A percentile compares a stretch with the other conserved stretches of the same genome.
These are phyloP conservation scores for Ethmia dodecea DNA, from an alignment of 2,888 invertebrate species.

Conservation along the genomic window DNA sequence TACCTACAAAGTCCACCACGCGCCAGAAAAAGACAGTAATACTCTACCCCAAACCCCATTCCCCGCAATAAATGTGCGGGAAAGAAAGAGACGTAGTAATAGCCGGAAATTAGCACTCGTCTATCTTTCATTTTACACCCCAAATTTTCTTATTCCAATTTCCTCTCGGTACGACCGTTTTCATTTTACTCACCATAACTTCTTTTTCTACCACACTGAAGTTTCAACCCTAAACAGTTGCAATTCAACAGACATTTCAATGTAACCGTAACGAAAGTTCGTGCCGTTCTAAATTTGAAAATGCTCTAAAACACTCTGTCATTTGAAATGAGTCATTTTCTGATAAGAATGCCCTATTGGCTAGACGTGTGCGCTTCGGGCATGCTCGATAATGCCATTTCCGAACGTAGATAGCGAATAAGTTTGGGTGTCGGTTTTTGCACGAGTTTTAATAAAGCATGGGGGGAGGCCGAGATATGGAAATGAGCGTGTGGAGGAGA, in stretches of 20 bases:
- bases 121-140: conserved; percentile 88
- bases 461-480: conserved; percentile 72
- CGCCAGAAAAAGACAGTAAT: conserved; percentile 64
- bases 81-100: conserved; percentile 76
- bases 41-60: conserved; percentile 49
- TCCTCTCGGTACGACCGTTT: conserved; percentile 69
- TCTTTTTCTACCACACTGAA: conserved; percentile 15
- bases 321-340: conserved; percentile 86
- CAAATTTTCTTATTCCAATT: conserved; percentile 88
- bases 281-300: conserved; percentile 42
- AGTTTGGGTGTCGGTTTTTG: conserved; percentile 70
- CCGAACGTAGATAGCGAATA: conserved; percentile 71
- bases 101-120: conserved; percentile 85
- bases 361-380: conserved; percentile 68
- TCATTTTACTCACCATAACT: conserved; percentile 49
- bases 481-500: conserved; percentile 73
- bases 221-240: conserved; percentile 20
- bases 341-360: conserved; percentile 82
- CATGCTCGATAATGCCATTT: conserved; percentile 72
- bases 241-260: background rate
- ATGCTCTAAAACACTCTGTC: conserved; percentile 75
- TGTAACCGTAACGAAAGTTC: background rate
- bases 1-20: conserved; percentile 42
- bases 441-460: conserved; percentile 71
- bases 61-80: conserved; percentile 70